These are phyloP conservation scores for Petromus typicus DNA, from an alignment of 2,113 vertebrate genomes.

Conservation along the genomic window DNA sequence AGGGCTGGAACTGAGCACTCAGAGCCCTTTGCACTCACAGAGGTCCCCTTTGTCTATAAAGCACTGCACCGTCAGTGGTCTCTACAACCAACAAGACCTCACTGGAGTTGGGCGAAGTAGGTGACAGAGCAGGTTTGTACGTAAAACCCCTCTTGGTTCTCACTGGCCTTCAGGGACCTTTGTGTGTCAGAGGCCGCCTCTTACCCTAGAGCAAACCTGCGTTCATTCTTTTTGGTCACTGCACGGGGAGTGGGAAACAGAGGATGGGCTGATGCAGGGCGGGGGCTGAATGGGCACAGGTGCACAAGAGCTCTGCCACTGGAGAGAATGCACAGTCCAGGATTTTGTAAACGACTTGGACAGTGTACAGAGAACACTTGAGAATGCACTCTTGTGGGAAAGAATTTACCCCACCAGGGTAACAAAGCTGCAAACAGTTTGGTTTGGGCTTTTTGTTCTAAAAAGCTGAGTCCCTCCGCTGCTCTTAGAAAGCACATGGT, in stretches of 20 bases:
- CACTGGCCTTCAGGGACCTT: conserved; percentile 9
- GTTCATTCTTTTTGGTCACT: conserved; percentile 52
- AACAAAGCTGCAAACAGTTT: conserved; percentile 48
- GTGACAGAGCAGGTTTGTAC: not conserved
- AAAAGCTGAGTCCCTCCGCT: not conserved
- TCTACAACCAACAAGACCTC: not conserved
- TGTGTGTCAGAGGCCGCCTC: not conserved
- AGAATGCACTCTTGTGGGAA: conserved; percentile 46
- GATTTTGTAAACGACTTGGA: conserved; percentile 46
- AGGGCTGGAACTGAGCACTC: not conserved
- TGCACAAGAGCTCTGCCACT: not conserved
- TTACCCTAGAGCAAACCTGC: not conserved
- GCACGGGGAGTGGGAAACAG: not conserved
- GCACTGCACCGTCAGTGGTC: not conserved
- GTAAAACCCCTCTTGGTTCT: not conserved
- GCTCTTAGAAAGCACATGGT: not conserved
- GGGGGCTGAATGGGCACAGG: not conserved
- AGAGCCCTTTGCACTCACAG: not conserved
- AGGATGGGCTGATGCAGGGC: not conserved
- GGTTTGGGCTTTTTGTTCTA: conserved; percentile 27
- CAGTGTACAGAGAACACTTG: conserved; percentile 16
- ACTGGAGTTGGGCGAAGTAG: not conserved
- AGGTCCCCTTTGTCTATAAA: not conserved
- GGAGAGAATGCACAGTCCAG: conserved; percentile 2
- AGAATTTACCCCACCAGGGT: conserved; percentile 25